phyloP scores from a whole-genome alignment of 2,888 invertebrate genomes.

The Microplitis deprimator region DNA sequence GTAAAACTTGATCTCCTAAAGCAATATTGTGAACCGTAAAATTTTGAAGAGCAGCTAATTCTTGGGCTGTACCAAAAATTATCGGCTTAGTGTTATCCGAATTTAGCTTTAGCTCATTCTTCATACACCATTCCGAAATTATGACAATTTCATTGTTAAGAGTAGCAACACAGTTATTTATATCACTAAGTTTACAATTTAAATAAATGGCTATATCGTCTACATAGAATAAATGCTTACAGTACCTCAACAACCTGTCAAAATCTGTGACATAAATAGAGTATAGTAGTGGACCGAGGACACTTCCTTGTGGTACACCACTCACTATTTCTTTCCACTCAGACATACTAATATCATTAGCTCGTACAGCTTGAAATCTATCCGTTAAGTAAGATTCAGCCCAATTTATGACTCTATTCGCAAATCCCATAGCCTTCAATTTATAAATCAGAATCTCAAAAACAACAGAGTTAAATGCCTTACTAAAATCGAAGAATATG shows the following conservation, averaged over 20 bases:
- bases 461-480: constrained; percentile 35
- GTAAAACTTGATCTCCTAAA: not conserved
- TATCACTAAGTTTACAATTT: not conserved
- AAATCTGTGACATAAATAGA: constrained; percentile 2
- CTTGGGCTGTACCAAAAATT: constrained; percentile 4
- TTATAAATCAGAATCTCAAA: constrained; percentile 5
- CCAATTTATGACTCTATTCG: not conserved
- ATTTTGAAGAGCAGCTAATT: not conserved
- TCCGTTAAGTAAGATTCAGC: constrained; percentile 19
- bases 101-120: constrained; percentile 21
- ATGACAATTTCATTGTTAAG: not conserved
- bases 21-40: not conserved
- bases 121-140: not conserved
- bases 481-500: constrained; percentile 38
- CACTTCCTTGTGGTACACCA: constrained; percentile 19
- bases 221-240: constrained; percentile 1
- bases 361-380: constrained; percentile 16
- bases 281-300: constrained; percentile 14
- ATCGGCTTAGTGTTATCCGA: constrained; percentile 14
- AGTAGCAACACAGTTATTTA: not conserved
- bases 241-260: not conserved
- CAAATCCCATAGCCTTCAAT: constrained; percentile 7
- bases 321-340: not conserved
- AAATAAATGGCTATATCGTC: constrained; percentile 29
- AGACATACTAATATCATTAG: not conserved